Base-by-base conservation (phyloP, 2,888 invertebrate species). In the Parelbella ahira region DNA sequence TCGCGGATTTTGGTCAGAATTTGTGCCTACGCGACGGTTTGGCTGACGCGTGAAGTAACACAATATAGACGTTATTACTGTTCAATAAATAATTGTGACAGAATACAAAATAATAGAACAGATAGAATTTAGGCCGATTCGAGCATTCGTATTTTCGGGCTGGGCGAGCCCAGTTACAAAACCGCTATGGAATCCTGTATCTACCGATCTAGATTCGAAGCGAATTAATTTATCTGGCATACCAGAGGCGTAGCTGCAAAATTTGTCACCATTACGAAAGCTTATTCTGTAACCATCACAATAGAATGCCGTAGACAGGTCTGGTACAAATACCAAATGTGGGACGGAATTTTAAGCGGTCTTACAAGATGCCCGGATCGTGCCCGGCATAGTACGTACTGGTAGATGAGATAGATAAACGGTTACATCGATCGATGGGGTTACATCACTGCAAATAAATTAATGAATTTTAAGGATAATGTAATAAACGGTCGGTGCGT, bases 301-400 rank as follows among this genome's bases (percentile, higher is more conserved):
- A 58, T 58, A 61, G 60, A 61, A 63, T 64, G 48, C 44, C 39
- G 49, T 49, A 49, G 51, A 56, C 60, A 54, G 54, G 54, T 53
- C 57, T 51, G 51, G 51, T 47, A 47, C 43, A 56, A 63, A 61
- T 60, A 57, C 54, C 56, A 54, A 54, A 60, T 56, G 65, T 63
- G 57, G 65, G 58, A 48, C 45, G 62, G 60, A 59, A 60, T 59
- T 56, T 51, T 43, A 51, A 54, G 30, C 41, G 44, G 48, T 38
- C 46, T 38, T 19, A 39, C 33, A 24, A 28, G 37, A 11, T 42
- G 45, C 23, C 44, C 36, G 21, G 9, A 11, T 27, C 21, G 34
- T 42, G 25, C 8, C 15, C 27, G 15, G 21, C 32, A 13, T 33
- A 8, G 18, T 6, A 5, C 4, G 18, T 18, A 29, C 9, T 4